These are phyloP conservation scores for Brachionus koreanus DNA, from an alignment of 1,140 invertebrate species.

Conservation along the genomic window DNA sequence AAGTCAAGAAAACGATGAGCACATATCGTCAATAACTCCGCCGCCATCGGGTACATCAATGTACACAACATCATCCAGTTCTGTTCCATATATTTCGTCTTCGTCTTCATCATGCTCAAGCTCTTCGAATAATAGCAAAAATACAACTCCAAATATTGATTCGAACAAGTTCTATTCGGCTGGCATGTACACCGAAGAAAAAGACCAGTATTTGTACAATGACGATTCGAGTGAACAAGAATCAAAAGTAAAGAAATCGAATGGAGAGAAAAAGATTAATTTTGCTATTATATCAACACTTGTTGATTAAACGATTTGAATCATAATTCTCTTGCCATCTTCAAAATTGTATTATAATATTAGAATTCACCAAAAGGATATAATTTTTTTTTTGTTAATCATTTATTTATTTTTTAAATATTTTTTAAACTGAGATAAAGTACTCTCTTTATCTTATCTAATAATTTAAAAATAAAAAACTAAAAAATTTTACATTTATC, in stretches of 20 bases:
- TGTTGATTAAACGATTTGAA: neutral
- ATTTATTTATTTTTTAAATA: neutral
- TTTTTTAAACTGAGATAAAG: neutral
- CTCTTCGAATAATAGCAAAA: slow-evolving; percentile 25
- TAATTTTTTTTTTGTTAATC: neutral
- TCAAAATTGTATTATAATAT: neutral
- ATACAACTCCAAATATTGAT: slow-evolving; percentile 3
- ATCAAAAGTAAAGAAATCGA: neutral
- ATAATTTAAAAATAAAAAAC: neutral
- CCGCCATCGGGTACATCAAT: neutral
- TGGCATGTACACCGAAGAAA: neutral
- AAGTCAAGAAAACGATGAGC: neutral
- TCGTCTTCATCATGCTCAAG: neutral
- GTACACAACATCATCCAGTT: neutral
- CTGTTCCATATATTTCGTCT: neutral
- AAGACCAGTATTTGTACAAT: neutral
- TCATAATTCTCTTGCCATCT: neutral
- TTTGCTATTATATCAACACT: slow-evolving; percentile 28
- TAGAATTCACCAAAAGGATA: neutral
- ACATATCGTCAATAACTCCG: neutral
- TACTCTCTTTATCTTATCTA: neutral
- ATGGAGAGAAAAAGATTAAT: slow-evolving; percentile 7
- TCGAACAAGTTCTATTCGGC: neutral
- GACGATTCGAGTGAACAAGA: neutral
- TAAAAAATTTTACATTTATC: too few species aligned